Evolutionary conservation across 2,113 vertebrate genomes (phyloP).

Genomic region (Aldabrachelys gigantea): DNA sequence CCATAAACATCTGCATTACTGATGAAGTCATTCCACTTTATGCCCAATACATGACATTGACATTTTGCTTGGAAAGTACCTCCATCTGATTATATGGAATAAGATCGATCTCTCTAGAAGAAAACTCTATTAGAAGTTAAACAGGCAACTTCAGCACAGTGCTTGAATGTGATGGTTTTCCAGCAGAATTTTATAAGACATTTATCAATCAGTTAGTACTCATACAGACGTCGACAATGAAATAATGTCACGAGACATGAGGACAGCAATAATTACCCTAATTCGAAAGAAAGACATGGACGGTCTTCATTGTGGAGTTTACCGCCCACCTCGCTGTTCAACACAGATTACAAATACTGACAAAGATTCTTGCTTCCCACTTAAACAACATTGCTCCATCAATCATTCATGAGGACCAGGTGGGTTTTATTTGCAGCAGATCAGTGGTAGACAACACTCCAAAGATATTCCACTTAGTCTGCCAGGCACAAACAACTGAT

Average conservation of each 20-base stretch:
- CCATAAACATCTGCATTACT: too few relatives aligned
- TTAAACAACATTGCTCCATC: not conserved
- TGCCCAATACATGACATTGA: too few relatives aligned
- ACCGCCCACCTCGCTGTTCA: too few relatives aligned
- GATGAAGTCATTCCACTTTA: too few relatives aligned
- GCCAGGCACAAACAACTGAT: not conserved
- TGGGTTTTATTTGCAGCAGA: not conserved
- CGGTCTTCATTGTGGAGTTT: not conserved
- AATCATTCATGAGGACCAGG: not conserved
- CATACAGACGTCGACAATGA: not conserved
- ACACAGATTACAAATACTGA: not conserved
- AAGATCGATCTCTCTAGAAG: not conserved
- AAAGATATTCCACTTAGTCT: not conserved
- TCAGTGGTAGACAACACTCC: not conserved
- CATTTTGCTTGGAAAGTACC: not conserved
- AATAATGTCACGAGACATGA: not conserved
- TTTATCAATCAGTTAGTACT: not conserved
- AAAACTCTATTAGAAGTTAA: not conserved
- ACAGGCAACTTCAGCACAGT: not conserved
- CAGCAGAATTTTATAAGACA: not conserved
- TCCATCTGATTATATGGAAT: not conserved
- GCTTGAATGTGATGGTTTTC: not conserved
- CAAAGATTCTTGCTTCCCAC: not conserved
- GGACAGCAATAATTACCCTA: not conserved
- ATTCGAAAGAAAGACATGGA: not conserved